These are phyloP conservation scores for Lepidotrigona ventralis DNA, from an alignment of 1,140 invertebrate species.

Conservation along the genomic window DNA sequence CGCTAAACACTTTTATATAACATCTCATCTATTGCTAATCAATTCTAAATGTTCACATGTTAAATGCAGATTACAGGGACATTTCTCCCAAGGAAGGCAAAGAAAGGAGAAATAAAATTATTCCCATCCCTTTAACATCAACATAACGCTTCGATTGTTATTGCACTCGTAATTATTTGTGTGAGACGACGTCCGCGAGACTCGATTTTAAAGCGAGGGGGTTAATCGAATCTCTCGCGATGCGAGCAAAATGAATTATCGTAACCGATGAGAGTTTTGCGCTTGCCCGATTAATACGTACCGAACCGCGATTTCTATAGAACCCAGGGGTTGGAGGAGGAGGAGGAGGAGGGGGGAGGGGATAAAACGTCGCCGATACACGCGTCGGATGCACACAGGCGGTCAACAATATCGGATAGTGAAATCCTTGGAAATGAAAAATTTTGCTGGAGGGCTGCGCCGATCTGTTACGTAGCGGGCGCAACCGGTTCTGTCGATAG, in stretches of 20 bases:
- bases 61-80: no score
- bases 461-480: background rate
- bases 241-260: background rate
- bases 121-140: no score
- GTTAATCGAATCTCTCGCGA: background rate
- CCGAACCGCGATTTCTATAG: background rate
- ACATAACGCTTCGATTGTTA: no score
- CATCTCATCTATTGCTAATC: no score
- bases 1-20: no score
- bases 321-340: background rate
- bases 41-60: no score
- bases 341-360: background rate
- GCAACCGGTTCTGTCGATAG: slow-evolving; percentile 4
- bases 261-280: background rate
- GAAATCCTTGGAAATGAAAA: slow-evolving; percentile 26
- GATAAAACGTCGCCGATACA: background rate
- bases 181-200: no score
- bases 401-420: slow-evolving; percentile 1
- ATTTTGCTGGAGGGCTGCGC: background rate
- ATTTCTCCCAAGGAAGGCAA: no score
- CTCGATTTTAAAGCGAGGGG: background rate
- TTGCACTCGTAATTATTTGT: no score
- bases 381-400: no score
- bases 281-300: slow-evolving; percentile 7
- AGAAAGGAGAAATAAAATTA: no score